These are phyloP conservation scores for Gymnobelideus leadbeateri DNA, from an alignment of 2,113 vertebrate species.

Conservation along the genomic window DNA sequence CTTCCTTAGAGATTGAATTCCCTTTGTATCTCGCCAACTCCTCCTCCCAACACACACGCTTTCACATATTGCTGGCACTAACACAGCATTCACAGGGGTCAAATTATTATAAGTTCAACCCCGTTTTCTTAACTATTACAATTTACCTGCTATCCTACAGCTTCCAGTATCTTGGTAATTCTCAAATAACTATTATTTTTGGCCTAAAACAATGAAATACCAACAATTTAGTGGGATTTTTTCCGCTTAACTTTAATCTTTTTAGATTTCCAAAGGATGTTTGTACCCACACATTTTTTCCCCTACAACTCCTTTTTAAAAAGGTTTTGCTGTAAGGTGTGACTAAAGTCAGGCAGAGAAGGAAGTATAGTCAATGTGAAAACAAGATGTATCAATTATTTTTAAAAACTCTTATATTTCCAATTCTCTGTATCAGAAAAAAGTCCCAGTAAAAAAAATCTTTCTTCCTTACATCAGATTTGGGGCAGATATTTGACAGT, in stretches of 20 bases:
- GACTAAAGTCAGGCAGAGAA: neutral
- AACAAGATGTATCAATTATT: conserved; percentile 3
- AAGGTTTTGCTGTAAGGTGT: neutral
- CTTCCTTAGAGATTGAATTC: conserved; percentile 73
- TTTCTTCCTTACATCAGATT: conserved; percentile 69
- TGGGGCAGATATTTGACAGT: conserved; percentile 45
- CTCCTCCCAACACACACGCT: conserved; percentile 60
- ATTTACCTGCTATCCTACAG: conserved; percentile 69
- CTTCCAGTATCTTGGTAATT: conserved; percentile 52
- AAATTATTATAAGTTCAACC: conserved; percentile 79
- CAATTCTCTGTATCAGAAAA: conserved; percentile 61
- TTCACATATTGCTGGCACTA: conserved; percentile 66
- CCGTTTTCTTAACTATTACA: conserved; percentile 78
- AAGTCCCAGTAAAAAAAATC: conserved; percentile 79
- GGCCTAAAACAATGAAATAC: conserved; percentile 53
- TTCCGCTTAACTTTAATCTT: conserved; percentile 61
- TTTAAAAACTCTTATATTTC: conserved; percentile 54
- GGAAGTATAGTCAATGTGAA: neutral
- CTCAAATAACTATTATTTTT: conserved; percentile 72
- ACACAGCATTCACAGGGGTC: conserved; percentile 77
- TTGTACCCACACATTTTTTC: conserved; percentile 58
- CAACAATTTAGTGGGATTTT: conserved; percentile 57
- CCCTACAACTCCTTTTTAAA: neutral
- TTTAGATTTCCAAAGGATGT: conserved; percentile 75
- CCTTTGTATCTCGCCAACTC: conserved; percentile 67